Base-by-base conservation (phyloP, 1,140 invertebrate genomes). In the Pseudomyrmex sp. region DNA sequence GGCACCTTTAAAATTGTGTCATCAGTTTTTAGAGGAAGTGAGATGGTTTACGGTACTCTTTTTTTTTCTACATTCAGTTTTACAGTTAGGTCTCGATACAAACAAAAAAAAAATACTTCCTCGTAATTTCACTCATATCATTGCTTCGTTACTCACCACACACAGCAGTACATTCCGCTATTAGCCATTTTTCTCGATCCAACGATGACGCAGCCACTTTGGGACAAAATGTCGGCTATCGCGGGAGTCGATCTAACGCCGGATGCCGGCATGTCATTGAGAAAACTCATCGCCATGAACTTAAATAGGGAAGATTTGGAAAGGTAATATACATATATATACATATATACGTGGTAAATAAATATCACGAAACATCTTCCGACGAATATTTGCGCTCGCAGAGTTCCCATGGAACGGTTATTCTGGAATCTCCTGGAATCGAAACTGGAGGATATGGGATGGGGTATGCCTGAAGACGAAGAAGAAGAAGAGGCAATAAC, bases 111-210 rank as follows among this genome's bases (percentile, higher is more conserved):
- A 12, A 12, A 52, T 15, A 0, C 18, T 2, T 62, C 2, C 50
- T 20, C 10, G 9, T n/a, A 1, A 44, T 72, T 56, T 73, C 18
- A 58, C 44, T 18, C 0, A 9, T n/a, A 58, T 23, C 59, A n/a
- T 15, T 69, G 62, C 66, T 12, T 61, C 8, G 23, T 18, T 0
- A 18, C 2, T 3, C 35, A 5, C 35, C 35, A 35, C 35, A 35
- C 5, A 35, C 94, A 97, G 92, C 96, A 96, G 56, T 96, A 97
- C 86, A 95, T 99, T 73, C 97, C 97, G 50, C 95, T 96, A 12
- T 88, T 97, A 0, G 94, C 96, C 15, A 91, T 94, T 46, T 96
- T 97, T 77, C 97, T 97, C 84, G 97, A 97, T 93, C 95, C 95
- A 44, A 96, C 95, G 2, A 87, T 97, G 15, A 92, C 95, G 13